A percentile compares a stretch with the other conserved stretches of the same genome.
Conservation (phyloP, 2,113 vertebrate genomes). For the Patagioenas fasciata region DNA sequence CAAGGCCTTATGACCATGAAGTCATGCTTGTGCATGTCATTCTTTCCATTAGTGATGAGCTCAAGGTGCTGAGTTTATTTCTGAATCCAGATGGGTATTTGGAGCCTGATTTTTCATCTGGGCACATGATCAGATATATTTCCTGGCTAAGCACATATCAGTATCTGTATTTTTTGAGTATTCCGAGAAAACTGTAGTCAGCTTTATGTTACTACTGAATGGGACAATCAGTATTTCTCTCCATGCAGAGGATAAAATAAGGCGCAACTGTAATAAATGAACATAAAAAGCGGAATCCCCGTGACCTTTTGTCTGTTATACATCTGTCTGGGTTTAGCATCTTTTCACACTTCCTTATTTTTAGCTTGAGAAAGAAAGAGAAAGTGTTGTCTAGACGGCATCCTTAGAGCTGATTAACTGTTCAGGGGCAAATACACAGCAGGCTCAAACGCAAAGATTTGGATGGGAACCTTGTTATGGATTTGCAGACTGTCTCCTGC, state of each 20-base stretch:
- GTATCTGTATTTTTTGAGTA: background rate
- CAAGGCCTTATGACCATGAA: conserved; percentile 9
- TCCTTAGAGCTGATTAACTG: background rate
- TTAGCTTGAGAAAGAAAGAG: background rate
- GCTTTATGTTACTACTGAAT: background rate
- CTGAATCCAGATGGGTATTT: background rate
- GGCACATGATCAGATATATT: background rate
- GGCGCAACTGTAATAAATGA: background rate
- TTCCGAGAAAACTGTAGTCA: background rate
- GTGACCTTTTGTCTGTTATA: background rate
- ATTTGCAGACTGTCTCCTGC: background rate
- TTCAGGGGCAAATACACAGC: background rate
- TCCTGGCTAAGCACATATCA: background rate
- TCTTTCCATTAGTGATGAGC: conserved; percentile 44
- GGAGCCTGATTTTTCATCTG: background rate
- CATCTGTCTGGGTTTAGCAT: background rate
- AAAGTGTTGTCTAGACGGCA: background rate
- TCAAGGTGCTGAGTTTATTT: background rate
- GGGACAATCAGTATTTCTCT: background rate
- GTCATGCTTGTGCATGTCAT: conserved; percentile 11
- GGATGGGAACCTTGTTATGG: background rate
- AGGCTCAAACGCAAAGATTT: background rate
- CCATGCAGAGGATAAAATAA: background rate
- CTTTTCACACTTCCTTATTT: conserved; percentile 1
- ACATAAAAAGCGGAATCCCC: background rate